Percentiles rank a stretch among this genome's conserved stretches.
These are phyloP conservation scores for Tamandua tetradactyla DNA, from an alignment of 2,797 vertebrate genomes.

Conservation along the genomic window DNA sequence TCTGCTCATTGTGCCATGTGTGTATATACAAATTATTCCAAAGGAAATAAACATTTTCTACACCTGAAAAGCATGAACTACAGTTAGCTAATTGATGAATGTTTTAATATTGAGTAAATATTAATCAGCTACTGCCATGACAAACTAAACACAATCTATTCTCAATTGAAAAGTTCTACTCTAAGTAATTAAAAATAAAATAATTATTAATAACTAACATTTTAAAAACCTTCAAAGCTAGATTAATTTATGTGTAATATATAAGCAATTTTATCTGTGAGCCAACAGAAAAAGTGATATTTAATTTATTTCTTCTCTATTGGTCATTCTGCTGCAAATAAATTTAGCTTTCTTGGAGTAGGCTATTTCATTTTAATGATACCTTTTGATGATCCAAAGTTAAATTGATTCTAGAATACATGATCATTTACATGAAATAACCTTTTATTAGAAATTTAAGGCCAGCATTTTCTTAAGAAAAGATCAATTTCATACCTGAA, in stretches of 20 bases:
- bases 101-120: background rate
- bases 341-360: background rate
- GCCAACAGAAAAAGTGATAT: background rate
- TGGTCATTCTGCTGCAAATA: background rate
- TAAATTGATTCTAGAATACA: slow-evolving; percentile 44
- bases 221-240: background rate
- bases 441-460: slow-evolving; percentile 41
- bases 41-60: background rate
- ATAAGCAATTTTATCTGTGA: background rate
- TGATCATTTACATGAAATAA: background rate
- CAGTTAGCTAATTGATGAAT: background rate
- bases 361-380: background rate
- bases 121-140: background rate
- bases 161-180: background rate
- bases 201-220: background rate
- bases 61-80: background rate
- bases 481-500: slow-evolving; percentile 41
- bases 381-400: background rate
- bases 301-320: background rate
- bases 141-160: background rate
- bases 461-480: slow-evolving; percentile 49
- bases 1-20: background rate
- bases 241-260: background rate
- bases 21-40: background rate
- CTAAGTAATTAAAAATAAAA: slow-evolving; percentile 8